Conservation (phyloP, 2,113 vertebrate species). For the Hippotragus niger region DNA sequence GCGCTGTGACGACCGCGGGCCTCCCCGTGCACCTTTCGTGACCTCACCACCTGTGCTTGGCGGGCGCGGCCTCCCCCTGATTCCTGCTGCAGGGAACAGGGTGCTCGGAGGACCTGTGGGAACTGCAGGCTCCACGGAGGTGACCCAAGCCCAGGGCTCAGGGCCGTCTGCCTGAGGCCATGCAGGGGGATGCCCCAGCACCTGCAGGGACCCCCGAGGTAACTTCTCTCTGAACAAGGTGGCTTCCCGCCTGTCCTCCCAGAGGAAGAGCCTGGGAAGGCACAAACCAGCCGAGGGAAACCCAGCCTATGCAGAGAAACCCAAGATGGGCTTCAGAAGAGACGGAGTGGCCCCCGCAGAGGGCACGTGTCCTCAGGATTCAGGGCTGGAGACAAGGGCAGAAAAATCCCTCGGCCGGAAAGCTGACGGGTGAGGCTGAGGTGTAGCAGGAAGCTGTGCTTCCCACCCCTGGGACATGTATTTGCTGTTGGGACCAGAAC, state of each 20-base stretch:
- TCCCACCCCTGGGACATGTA: rapidly evolving
- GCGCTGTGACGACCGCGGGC: rapidly evolving
- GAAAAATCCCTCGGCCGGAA: neutral
- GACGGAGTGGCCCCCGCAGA: rapidly evolving
- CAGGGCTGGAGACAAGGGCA: neutral
- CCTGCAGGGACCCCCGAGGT: neutral
- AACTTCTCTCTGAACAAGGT: neutral
- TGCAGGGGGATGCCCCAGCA: rapidly evolving
- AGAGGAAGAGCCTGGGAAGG: neutral
- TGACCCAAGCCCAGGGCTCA: neutral
- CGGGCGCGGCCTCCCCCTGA: neutral
- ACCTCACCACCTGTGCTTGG: neutral
- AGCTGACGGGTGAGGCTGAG: neutral
- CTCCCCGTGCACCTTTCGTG: rapidly evolving
- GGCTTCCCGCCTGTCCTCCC: neutral
- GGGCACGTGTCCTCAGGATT: neutral
- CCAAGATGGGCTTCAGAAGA: neutral
- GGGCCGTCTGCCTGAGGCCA: rapidly evolving
- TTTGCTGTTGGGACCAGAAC: neutral
- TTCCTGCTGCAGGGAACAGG: neutral
- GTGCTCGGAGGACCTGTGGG: rapidly evolving
- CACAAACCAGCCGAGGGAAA: neutral
- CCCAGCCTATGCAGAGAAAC: neutral
- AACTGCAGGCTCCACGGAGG: neutral
- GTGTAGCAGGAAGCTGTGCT: neutral